phyloP scores from a whole-genome alignment of 1,140 invertebrate species.

The Heliconius congener region DNA sequence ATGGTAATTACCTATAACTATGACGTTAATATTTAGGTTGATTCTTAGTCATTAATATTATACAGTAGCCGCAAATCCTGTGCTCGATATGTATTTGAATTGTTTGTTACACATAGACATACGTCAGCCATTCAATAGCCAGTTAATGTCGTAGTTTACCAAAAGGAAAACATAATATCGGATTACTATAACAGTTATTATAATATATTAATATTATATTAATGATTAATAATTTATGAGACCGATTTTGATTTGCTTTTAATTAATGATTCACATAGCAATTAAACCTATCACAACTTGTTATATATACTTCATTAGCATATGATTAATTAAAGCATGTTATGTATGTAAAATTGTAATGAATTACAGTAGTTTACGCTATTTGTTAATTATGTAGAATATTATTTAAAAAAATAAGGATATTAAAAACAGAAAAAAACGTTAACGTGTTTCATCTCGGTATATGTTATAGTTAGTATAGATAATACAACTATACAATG shows the following conservation, averaged over 20 bases:
- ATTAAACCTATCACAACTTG: not conserved
- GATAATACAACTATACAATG: not conserved
- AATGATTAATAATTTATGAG: constrained; percentile 4
- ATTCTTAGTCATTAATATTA: not conserved
- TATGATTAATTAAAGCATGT: not conserved
- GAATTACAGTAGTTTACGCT: not conserved
- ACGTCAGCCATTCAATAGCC: not conserved
- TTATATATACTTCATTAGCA: not conserved
- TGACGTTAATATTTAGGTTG: not conserved
- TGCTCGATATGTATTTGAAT: not conserved
- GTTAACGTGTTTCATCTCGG: not conserved
- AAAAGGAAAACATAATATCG: constrained; percentile 16
- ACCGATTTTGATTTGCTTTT: not conserved
- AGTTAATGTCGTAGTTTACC: constrained; percentile 10
- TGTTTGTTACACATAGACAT: constrained; percentile 13
- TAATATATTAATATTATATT: constrained; percentile 10
- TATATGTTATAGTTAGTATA: not conserved
- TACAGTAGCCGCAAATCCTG: not conserved
- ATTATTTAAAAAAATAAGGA: too few relatives aligned
- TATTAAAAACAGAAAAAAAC: not conserved
- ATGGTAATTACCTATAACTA: not conserved
- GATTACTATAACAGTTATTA: constrained; percentile 9
- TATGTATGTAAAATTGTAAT: not conserved
- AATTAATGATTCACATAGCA: not conserved
- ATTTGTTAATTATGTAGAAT: not conserved